These are phyloP conservation scores for Thera britannica DNA, from an alignment of 2,888 invertebrate genomes.

Conservation along the genomic window DNA sequence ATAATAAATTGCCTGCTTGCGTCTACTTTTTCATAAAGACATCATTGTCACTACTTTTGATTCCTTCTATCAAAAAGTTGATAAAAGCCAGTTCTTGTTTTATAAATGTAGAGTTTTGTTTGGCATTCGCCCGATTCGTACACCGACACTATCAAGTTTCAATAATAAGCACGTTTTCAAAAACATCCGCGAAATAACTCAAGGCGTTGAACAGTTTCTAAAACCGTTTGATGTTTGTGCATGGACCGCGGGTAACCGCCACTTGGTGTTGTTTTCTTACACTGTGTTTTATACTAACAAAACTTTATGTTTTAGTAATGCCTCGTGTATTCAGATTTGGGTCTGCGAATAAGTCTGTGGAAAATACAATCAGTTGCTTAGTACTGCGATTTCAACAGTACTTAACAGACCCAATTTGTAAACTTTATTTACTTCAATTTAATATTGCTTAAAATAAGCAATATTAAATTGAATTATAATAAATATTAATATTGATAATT, in stretches of 20 bases:
- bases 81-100: background rate
- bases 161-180: slow-evolving; percentile 50
- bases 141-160: slow-evolving; percentile 27
- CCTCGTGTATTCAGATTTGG: slow-evolving; percentile 5
- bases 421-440: no score
- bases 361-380: background rate
- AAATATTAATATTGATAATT: no score
- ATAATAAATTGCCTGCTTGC: no score
- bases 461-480: no score
- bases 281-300: slow-evolving; percentile 45
- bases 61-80: background rate
- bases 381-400: background rate
- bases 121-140: slow-evolving; percentile 35
- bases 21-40: background rate
- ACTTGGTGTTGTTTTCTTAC: slow-evolving; percentile 37
- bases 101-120: slow-evolving; percentile 14
- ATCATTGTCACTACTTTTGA: background rate
- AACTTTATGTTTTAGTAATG: background rate
- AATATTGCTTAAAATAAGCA: no score
- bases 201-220: slow-evolving; percentile 7
- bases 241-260: slow-evolving; percentile 44
- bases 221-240: slow-evolving; percentile 43
- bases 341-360: background rate
- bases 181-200: slow-evolving; percentile 41
- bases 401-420: no score